phyloP scores from a whole-genome alignment of 2,113 vertebrate genomes.

The Odontesthes bonariensis region DNA sequence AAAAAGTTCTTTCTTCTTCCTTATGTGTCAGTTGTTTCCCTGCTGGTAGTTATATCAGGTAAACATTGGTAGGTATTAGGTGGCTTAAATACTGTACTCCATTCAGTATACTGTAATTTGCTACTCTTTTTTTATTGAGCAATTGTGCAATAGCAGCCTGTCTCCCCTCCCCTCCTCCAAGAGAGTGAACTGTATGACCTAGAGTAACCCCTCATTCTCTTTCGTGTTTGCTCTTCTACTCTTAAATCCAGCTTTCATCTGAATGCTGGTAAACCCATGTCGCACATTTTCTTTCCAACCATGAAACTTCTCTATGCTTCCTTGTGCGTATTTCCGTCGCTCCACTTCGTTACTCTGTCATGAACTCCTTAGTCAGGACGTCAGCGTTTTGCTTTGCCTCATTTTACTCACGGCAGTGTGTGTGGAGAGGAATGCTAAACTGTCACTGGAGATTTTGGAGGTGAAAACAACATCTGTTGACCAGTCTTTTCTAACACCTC shows the following conservation, averaged over 20 bases:
- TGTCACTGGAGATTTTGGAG: no score
- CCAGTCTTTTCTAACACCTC: neutral
- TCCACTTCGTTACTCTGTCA: slow-evolving; percentile 8
- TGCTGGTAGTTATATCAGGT: neutral
- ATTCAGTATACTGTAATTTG: slow-evolving; percentile 26
- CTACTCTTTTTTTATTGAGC: slow-evolving; percentile 13
- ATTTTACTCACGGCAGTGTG: neutral
- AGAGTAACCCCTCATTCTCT: slow-evolving; percentile 28
- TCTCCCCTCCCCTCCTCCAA: neutral
- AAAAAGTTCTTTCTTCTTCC: neutral
- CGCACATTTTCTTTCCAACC: neutral
- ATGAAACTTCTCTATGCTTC: slow-evolving; percentile 2
- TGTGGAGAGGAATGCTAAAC: neutral
- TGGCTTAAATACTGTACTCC: slow-evolving; percentile 24
- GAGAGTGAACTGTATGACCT: slow-evolving; percentile 24
- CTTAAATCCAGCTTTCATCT: slow-evolving; percentile 38
- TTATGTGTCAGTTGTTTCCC: slow-evolving; percentile 1
- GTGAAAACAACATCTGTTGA: neutral
- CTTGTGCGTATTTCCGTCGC: slow-evolving; percentile 16
- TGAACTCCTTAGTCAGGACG: slow-evolving; percentile 5
- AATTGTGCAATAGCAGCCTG: slow-evolving; percentile 34
- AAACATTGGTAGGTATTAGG: slow-evolving; percentile 1
- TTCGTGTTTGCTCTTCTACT: neutral
- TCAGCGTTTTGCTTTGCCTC: no score
- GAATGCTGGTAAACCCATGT: slow-evolving; percentile 20